phyloP scores from a whole-genome alignment of 35 echinoderm and acorn worm genomes.

The Ophiothrix spiculata region DNA sequence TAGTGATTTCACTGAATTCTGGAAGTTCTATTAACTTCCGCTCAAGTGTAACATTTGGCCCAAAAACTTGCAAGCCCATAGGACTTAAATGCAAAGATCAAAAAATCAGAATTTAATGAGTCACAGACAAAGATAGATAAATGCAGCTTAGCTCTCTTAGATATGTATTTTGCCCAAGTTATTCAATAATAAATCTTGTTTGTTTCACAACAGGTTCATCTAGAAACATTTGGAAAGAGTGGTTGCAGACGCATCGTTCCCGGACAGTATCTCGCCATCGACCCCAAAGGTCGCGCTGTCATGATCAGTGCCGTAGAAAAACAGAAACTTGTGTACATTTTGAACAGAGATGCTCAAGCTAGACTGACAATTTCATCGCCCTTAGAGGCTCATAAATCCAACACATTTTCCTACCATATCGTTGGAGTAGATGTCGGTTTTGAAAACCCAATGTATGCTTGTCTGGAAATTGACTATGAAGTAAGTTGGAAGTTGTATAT shows the following conservation, averaged over 20 bases:
- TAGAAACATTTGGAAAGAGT: slow-evolving; percentile 98
- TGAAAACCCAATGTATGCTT: slow-evolving; percentile 99
- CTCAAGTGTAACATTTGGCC: too few relatives aligned
- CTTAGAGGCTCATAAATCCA: slow-evolving; percentile 93
- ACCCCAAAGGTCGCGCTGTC: slow-evolving; percentile 94
- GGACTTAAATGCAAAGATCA: too few relatives aligned
- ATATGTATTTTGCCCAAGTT: too few relatives aligned
- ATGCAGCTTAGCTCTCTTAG: too few relatives aligned
- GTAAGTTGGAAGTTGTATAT: slow-evolving; percentile 48
- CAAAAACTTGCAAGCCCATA: too few relatives aligned
- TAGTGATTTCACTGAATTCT: too few relatives aligned
- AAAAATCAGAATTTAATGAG: too few relatives aligned
- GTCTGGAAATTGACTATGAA: slow-evolving; percentile 98
- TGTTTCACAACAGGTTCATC: slow-evolving; percentile 97
- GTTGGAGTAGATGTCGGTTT: slow-evolving; percentile 98
- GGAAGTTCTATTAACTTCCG: too few relatives aligned
- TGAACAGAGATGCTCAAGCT: slow-evolving; percentile 94
- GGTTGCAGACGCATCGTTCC: slow-evolving; percentile 92
- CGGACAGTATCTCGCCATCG: slow-evolving; percentile 81
- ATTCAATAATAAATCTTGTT: too few relatives aligned
- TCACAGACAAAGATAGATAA: too few relatives aligned
- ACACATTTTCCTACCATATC: slow-evolving; percentile 88
- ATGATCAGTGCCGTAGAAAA: slow-evolving; percentile 97
- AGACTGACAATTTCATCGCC: slow-evolving; percentile 93
- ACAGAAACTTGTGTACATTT: slow-evolving; percentile 98